Evolutionary conservation across 2,888 invertebrate species (phyloP).

Genomic region (Kryphioiulus occultus): DNA sequence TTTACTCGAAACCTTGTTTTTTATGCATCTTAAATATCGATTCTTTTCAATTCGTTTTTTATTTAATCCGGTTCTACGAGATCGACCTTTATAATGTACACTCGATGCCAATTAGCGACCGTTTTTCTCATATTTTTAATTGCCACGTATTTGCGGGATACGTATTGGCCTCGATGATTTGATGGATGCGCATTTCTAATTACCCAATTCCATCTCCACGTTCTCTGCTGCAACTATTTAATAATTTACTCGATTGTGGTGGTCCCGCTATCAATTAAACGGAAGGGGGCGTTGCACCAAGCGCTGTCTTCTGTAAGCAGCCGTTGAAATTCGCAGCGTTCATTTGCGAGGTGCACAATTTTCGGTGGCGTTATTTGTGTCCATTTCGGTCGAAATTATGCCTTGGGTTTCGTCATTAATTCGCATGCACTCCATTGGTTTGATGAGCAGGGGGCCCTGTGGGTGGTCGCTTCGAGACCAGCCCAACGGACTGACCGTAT

Average conservation of each 20-base stretch:
- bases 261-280: neutral
- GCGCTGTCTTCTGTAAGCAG: conserved; percentile 3
- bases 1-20: neutral
- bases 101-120: neutral
- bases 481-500: neutral
- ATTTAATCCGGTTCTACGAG: neutral
- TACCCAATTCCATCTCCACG: neutral
- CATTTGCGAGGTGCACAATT: neutral
- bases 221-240: neutral
- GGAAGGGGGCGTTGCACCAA: neutral
- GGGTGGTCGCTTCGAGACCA: neutral
- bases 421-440: conserved; percentile 28
- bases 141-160: neutral
- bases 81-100: no score
- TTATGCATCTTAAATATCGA: neutral
- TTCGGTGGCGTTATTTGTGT: neutral
- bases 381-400: conserved; percentile 14
- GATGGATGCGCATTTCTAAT: conserved; percentile 14
- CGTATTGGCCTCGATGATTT: neutral
- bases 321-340: conserved; percentile 10
- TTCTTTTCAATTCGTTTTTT: neutral
- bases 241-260: neutral
- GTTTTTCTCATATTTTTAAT: conserved; percentile 21
- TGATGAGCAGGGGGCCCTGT: neutral
- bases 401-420: neutral